Evolutionary conservation across 2,113 vertebrate species (phyloP).

Genomic region (Sander lucioperca): DNA sequence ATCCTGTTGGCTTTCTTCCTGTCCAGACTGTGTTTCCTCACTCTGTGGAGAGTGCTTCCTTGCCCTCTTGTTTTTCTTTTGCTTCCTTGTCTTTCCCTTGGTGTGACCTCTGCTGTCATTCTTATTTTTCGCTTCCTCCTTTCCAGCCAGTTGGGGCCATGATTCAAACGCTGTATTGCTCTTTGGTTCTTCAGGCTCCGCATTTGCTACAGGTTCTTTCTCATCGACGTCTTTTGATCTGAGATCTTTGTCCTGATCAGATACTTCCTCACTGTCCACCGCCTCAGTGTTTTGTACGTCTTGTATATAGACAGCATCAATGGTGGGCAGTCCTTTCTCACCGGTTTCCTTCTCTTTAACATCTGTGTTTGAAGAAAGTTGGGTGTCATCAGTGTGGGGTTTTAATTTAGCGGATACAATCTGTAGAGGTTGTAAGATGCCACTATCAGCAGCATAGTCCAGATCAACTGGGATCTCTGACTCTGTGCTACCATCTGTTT

Average conservation of each 20-base stretch:
- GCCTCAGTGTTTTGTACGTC: conserved; percentile 49
- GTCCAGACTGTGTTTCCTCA: conserved; percentile 52
- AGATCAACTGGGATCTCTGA: conserved; percentile 73
- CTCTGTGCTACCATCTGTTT: conserved; percentile 76
- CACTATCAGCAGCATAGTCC: conserved; percentile 73
- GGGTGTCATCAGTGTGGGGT: not conserved
- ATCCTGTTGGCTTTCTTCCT: conserved; percentile 38
- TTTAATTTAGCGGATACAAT: conserved; percentile 32
- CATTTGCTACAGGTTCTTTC: conserved; percentile 22
- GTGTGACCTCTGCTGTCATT: conserved; percentile 57
- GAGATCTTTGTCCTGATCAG: conserved; percentile 27
- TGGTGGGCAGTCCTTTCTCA: conserved; percentile 43
- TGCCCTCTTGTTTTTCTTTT: conserved; percentile 71
- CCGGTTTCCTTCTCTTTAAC: conserved; percentile 21
- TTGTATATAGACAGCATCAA: conserved; percentile 48
- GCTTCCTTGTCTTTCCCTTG: conserved; percentile 70
- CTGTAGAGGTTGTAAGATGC: conserved; percentile 49
- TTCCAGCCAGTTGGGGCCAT: not conserved
- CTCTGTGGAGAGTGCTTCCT: conserved; percentile 72
- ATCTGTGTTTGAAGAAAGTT: conserved; percentile 13
- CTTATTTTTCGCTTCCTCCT: conserved; percentile 56
- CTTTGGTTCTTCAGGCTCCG: conserved; percentile 29
- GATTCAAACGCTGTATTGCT: conserved; percentile 24
- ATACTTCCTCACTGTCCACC: conserved; percentile 26
- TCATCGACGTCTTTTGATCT: conserved; percentile 4